Percentiles rank a stretch among this genome's conserved stretches.
phyloP scores from a whole-genome alignment of 2,797 vertebrate genomes.

The Malacoraja senta region DNA sequence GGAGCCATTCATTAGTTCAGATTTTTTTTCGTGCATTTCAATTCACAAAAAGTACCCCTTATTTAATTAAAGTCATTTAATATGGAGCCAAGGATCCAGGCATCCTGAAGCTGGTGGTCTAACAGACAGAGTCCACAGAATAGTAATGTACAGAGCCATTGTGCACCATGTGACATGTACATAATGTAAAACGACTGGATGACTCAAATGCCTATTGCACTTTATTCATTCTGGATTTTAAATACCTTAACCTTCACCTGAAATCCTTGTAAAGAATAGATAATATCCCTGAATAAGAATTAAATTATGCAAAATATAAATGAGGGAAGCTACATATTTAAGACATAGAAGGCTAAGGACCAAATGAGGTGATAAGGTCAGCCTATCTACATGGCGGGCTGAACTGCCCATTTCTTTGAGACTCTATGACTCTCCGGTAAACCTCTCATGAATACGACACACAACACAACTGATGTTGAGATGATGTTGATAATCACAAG shows the following conservation, averaged over 20 bases:
- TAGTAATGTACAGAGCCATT: neutral
- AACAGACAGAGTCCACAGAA: neutral
- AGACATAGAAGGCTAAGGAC: too few relatives aligned
- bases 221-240: neutral
- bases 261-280: neutral
- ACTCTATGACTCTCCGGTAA: neutral
- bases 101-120: neutral
- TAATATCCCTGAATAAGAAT: neutral
- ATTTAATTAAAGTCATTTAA: conserved; percentile 22
- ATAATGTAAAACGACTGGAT: neutral
- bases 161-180: neutral
- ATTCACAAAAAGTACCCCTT: conserved; percentile 15
- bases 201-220: neutral
- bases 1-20: neutral
- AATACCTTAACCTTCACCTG: neutral
- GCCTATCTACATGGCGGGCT: too few relatives aligned
- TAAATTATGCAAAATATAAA: neutral
- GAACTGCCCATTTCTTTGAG: too few relatives aligned
- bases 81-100: neutral
- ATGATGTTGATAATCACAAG: neutral
- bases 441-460: neutral
- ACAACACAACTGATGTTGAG: neutral
- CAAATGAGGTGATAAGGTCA: too few relatives aligned
- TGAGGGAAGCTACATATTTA: neutral
- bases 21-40: conserved; percentile 8